phyloP scores from a whole-genome alignment of 2,888 invertebrate species.

The Tortricodes alternella region DNA sequence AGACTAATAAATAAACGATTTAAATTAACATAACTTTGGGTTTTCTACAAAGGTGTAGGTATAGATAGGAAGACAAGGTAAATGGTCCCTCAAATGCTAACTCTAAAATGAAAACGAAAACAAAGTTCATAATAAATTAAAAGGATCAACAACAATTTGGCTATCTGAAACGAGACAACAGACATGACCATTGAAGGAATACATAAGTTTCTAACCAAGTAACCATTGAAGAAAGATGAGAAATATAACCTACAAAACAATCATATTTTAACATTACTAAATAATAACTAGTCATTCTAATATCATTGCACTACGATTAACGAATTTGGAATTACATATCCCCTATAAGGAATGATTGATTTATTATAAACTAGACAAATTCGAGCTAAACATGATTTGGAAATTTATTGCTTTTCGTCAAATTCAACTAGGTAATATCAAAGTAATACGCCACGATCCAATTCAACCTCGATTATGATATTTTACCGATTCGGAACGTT shows the following conservation, averaged over 20 bases:
- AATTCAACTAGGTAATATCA: constrained; percentile 17
- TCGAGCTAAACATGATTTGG: constrained; percentile 57
- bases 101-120: constrained; percentile 48
- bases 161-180: constrained; percentile 39
- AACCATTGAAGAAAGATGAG: constrained; percentile 31
- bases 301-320: constrained; percentile 78
- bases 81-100: constrained; percentile 63
- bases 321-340: constrained; percentile 71
- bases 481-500: constrained; percentile 13
- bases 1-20: constrained; percentile 62
- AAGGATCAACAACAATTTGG: constrained; percentile 54
- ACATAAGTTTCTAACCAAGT: constrained; percentile 40
- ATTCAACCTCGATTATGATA: neutral
- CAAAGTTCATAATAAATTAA: constrained; percentile 55
- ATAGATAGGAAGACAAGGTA: constrained; percentile 70
- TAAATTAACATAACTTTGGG: constrained; percentile 75
- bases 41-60: constrained; percentile 62
- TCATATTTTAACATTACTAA: constrained; percentile 35
- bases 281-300: constrained; percentile 61
- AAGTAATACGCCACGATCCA: constrained; percentile 5
- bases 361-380: constrained; percentile 70
- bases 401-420: constrained; percentile 23
- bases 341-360: constrained; percentile 73
- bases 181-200: constrained; percentile 35
- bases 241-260: constrained; percentile 29